Percentiles rank a stretch among this genome's conserved stretches.
These are phyloP conservation scores for Carabus problematicus DNA, from an alignment of 2,888 invertebrate species.

Conservation along the genomic window DNA sequence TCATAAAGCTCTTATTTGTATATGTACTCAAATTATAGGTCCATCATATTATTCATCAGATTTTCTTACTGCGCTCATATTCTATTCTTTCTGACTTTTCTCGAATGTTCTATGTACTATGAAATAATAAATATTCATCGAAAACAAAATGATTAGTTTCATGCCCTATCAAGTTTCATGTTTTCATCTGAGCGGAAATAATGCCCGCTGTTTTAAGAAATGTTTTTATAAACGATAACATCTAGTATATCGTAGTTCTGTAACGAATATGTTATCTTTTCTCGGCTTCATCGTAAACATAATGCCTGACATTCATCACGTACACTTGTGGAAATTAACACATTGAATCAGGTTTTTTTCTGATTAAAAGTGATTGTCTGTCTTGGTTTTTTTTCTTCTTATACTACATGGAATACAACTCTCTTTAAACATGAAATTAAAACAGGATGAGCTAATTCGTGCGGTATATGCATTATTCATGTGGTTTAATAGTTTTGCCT, in stretches of 20 bases:
- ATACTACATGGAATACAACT: background rate
- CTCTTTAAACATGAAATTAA: too few relatives aligned
- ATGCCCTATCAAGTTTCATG: background rate
- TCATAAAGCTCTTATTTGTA: too few relatives aligned
- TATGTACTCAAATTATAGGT: too few relatives aligned
- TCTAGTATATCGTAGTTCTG: background rate
- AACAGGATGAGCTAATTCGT: too few relatives aligned
- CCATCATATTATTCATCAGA: background rate
- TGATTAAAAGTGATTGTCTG: too few relatives aligned
- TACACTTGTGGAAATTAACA: conserved; percentile 3
- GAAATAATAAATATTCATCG: background rate
- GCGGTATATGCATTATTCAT: too few relatives aligned
- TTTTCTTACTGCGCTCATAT: too few relatives aligned
- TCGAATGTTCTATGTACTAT: background rate
- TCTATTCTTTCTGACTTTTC: too few relatives aligned
- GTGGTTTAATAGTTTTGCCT: too few relatives aligned
- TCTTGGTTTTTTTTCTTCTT: background rate
- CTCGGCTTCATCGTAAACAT: background rate
- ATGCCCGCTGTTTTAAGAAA: background rate
- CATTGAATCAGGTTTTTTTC: background rate
- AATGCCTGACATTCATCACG: background rate
- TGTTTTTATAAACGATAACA: background rate
- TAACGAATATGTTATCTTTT: background rate
- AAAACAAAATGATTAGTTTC: background rate
- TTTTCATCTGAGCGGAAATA: background rate